Evolutionary conservation across 1,140 invertebrate species (phyloP), one percentile per base, ranked within the genome.

Genomic region (Drosophila aff.): DNA sequence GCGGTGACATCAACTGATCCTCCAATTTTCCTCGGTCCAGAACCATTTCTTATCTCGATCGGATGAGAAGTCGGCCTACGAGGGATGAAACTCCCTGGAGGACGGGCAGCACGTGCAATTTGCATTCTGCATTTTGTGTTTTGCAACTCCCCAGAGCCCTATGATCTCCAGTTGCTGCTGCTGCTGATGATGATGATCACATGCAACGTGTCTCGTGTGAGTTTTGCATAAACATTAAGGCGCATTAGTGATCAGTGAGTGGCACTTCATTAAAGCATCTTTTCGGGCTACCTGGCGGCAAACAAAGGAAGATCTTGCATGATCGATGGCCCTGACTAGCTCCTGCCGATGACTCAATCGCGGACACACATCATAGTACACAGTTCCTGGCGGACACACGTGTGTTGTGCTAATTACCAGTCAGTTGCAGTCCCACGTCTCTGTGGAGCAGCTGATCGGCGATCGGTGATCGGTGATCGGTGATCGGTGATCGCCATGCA

Each of bases 191-290:
- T 44, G 64, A 71, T 66, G 52, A 46, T 41, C 33, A 64, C 73
- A 60, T 60, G 58, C 44, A 40, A 46, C 43, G 18, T 18, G 43
- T 58, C 58, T 31, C 49, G 55, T 75, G 47, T 28, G 33, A 62
- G 60, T 85, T 86, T 86, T 79, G 78, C 81, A 83, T 89, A 89
- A 81, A 68, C 69, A 87, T 86, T 77, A 87, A 49, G 68, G 61
- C 82, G 69, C 75, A 85, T 85, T 81, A 85, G 82, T 26, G 55
- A 13, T 36, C 31, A 8, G 26, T 75, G 65, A 23, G 61, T 52
- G 53, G 69, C 73, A 89, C 85, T 89, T 89, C 81, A 89, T 89
- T 89, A 90, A 89, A 89, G 63, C 50, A 69, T 81, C 66, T 78
- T 75, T 72, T 44, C 36, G 61, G 59, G 65, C 76, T 87, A 87